Evolutionary conservation across 2,797 vertebrate species (phyloP).

Genomic region (Lophotriccus pileatus): DNA sequence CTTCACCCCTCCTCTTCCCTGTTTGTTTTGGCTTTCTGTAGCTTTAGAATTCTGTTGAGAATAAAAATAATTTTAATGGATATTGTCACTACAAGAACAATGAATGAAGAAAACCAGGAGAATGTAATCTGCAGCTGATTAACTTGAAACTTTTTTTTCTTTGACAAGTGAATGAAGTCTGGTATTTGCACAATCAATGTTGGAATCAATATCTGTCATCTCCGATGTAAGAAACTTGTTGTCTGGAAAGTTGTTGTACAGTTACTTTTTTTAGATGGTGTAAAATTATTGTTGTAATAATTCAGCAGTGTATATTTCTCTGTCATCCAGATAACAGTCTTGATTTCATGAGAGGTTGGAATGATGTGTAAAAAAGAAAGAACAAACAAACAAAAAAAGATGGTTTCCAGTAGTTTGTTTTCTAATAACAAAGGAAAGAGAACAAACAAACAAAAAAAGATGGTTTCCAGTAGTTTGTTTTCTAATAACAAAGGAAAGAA

Average conservation of each 20-base stretch:
- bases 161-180: slow-evolving; percentile 34
- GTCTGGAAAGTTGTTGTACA: slow-evolving; percentile 19
- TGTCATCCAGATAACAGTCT: not conserved
- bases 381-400: not conserved
- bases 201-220: not conserved
- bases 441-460: not conserved
- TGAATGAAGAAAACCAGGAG: slow-evolving; percentile 6
- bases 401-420: not conserved
- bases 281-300: slow-evolving; percentile 33
- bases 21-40: slow-evolving; percentile 35
- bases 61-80: not conserved
- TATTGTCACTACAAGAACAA: not conserved
- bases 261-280: slow-evolving; percentile 5
- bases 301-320: slow-evolving; percentile 6
- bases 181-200: slow-evolving; percentile 20
- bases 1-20: not conserved
- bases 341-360: slow-evolving; percentile 16
- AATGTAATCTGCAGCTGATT: slow-evolving; percentile 33
- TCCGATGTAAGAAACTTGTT: slow-evolving; percentile 12
- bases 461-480: not conserved
- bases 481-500: not conserved
- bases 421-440: not conserved
- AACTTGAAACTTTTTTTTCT: slow-evolving; percentile 21
- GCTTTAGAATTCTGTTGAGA: slow-evolving; percentile 18
- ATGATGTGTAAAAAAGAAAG: not conserved